Evolutionary conservation across 2,888 invertebrate genomes (phyloP).

Genomic region (Papilio elwesi): DNA sequence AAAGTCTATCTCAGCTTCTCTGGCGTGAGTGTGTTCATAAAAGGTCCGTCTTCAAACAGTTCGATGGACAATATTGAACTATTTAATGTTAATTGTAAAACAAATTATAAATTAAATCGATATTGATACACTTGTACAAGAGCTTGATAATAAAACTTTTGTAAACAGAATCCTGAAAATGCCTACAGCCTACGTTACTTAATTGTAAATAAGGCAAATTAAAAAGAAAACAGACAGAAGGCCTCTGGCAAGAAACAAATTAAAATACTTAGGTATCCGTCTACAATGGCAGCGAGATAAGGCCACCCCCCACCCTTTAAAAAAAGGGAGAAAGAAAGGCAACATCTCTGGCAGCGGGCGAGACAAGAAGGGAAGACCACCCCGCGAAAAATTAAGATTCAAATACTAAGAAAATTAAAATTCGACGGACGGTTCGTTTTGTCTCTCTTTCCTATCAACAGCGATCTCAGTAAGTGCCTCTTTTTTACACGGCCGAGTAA

Average conservation of each 20-base stretch:
- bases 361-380: conserved; percentile 61
- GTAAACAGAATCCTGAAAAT: conserved; percentile 10
- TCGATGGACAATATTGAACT: not conserved
- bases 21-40: too few relatives aligned
- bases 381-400: conserved; percentile 83
- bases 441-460: conserved; percentile 54
- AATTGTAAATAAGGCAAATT: conserved; percentile 40
- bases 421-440: conserved; percentile 77
- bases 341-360: conserved; percentile 46
- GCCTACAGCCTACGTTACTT: conserved; percentile 15
- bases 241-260: conserved; percentile 45
- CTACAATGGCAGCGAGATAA: conserved; percentile 43
- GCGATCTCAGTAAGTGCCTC: conserved; percentile 36
- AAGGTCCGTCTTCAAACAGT: not conserved
- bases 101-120: not conserved
- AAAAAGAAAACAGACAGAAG: conserved; percentile 41
- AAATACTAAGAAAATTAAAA: conserved; percentile 85
- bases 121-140: not conserved
- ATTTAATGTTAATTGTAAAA: not conserved
- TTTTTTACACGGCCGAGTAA: conserved; percentile 48
- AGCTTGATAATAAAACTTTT: conserved; percentile 25
- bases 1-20: too few relatives aligned
- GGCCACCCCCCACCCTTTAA: conserved; percentile 55
- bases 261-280: conserved; percentile 45
- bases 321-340: conserved; percentile 66